A percentile compares a stretch with the other conserved stretches of the same genome.
Evolutionary conservation across 2,113 vertebrate genomes (phyloP).

Genomic region (Atherinomorus stipes): DNA sequence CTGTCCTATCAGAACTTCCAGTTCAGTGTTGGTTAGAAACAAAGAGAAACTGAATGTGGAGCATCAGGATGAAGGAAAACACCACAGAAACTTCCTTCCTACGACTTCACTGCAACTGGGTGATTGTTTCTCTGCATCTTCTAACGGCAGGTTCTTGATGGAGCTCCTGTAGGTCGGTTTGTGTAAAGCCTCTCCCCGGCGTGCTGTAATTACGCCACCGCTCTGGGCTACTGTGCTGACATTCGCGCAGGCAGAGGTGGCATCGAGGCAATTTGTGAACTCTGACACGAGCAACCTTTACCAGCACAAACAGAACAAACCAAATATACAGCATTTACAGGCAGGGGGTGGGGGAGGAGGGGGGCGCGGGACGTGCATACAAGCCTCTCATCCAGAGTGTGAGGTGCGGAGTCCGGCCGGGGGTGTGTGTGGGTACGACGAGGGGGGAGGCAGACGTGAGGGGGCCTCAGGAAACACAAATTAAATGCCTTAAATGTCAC

Average conservation of each 20-base stretch:
- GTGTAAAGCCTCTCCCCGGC: not conserved
- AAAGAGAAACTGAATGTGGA: too few relatives aligned
- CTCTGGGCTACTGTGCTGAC: constrained; percentile 81
- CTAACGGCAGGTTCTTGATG: too few relatives aligned
- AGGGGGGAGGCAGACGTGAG: constrained; percentile 64
- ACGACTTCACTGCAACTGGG: too few relatives aligned
- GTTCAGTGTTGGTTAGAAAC: too few relatives aligned
- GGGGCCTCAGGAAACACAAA: constrained; percentile 89
- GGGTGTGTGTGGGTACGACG: constrained; percentile 33
- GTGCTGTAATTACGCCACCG: constrained; percentile 82
- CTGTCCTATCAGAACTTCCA: too few relatives aligned
- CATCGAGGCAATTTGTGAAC: constrained; percentile 97
- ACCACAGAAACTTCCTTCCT: too few relatives aligned
- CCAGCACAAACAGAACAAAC: constrained; percentile 80
- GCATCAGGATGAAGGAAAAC: too few relatives aligned
- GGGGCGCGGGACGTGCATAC: constrained; percentile 85
- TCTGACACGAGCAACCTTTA: constrained; percentile 97
- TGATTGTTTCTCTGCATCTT: too few relatives aligned
- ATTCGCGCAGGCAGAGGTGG: constrained; percentile 82
- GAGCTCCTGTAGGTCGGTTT: too few relatives aligned
- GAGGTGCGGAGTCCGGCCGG: constrained; percentile 10
- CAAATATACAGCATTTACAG: constrained; percentile 85
- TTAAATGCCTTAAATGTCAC: constrained; percentile 99
- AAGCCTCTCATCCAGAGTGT: constrained; percentile 48
- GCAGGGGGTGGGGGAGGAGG: not conserved